Evolutionary conservation across 2,113 vertebrate genomes (phyloP), one percentile per base, ranked within the genome.

Genomic region (Petaurus breviceps): DNA sequence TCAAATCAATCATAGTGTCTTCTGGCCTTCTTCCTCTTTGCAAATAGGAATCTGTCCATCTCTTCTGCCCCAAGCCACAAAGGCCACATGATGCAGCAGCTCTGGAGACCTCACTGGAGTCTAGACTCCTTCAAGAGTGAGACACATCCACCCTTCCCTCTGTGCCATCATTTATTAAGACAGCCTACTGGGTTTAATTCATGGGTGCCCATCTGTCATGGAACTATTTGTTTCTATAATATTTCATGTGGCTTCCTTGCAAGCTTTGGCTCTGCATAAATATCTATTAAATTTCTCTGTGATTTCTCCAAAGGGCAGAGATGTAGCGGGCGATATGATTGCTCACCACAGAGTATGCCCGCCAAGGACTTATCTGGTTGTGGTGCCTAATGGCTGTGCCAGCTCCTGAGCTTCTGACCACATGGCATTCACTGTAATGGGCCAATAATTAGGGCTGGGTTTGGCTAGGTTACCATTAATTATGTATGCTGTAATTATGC

Each of bases 401-500:
- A n/a, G n/a, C 90, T 95, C 94, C 90, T 54, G 68, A 96, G 93
- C n/a, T 49, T 53, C 54, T 94, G 95, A 94, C 93, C 91, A 16
- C 97, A 91, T 31, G 57, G 92, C 92, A 94, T 51, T 22, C 93
- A 91, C 94, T 53, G 50, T 53, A 93, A 43, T 91, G 93, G 97
- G 90, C 90, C 95, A 96, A 95, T 95, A 96, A 46, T 93, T 97
- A 95, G 84, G 96, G 97, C 47, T 0, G 22, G 95, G 28, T 92
- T 96, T 95, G 97, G 68, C 57, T 57, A 16, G 3, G 3, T 31
- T 22, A 61, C 93, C 95, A 43, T 94, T 97, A 93, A 96, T 96
- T 96, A 91, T 92, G 94, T 93, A 97, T 96, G 77, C 92, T 97
- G 94, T 97, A 97, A 95, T 98, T 97, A 97, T 91, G 95, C 96